Evolutionary conservation across 2,797 vertebrate species (phyloP), one percentile per base, ranked within the genome.

Genomic region (Chaenodraco wilsoni): DNA sequence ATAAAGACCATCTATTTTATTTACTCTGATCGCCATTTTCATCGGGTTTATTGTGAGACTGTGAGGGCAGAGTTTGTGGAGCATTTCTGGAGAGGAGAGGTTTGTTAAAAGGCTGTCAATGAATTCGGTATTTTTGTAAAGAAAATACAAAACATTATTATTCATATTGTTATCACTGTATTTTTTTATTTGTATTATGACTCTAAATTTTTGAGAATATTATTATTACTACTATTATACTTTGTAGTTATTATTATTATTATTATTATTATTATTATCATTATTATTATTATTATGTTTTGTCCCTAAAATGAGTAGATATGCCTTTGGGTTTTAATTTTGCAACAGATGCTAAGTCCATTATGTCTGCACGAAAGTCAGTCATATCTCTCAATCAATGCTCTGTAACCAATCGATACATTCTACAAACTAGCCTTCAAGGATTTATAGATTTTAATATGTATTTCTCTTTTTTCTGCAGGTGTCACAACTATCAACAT

Each of bases 1-100:
- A 93, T 88, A 87, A 90, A 90, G 83, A 87, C 78, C 84, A 88
- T 90, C 82, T 87, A 87, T 90, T 88, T 86, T 90, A 90, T 90
- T 88, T 84, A 84, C 84, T 83, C 84, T 77, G 83, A 87, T 85
- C 86, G 84, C 81, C 78, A 76, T 91, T 90, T 87, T 87, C 84
- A 89, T 85, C 74, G 76, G 48, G 66, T 74, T 84, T 81, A 83
- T 83, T 62, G 69, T 40, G 59, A 68, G 49, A 52, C 60, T 40
- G 70, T 37, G 72, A 56, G 59, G 6, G 16, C 15, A 68, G 50
- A 48, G 63, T 51, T 48, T 56, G 48, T 46, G 43, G 8, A 58
- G 41, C 52, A 19, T 27, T 66, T 13, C 57, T 23, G 6, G 50
- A 12, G 27, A 14, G 6, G 17, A 41, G 62, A 46, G 9, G 23